phyloP scores from a whole-genome alignment of 2,113 vertebrate genomes.

The Phaethornis superciliosus region DNA sequence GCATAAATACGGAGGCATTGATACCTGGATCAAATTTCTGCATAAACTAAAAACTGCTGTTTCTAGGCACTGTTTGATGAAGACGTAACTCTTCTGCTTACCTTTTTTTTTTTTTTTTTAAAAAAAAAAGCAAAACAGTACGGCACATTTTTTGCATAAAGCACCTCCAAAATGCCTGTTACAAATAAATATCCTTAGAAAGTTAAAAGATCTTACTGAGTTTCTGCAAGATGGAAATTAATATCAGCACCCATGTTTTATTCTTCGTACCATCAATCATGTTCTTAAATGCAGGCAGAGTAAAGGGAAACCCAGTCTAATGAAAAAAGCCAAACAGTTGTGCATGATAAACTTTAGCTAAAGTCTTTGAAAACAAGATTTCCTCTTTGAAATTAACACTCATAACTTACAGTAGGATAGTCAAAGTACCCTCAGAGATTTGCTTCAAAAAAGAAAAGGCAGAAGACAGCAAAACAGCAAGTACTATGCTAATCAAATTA shows the following conservation, averaged over 20 bases:
- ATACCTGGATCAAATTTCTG: not conserved
- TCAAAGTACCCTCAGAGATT: not conserved
- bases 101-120: not conserved
- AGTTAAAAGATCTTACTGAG: conserved; percentile 22
- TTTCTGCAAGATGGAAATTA: conserved; percentile 30
- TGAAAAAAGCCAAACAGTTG: not conserved
- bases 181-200: conserved; percentile 12
- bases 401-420: not conserved
- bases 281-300: not conserved
- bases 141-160: not conserved
- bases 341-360: not conserved
- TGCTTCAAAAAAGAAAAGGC: conserved; percentile 27
- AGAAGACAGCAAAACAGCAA: not conserved
- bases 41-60: not conserved
- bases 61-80: not conserved
- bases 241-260: conserved; percentile 3
- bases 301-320: not conserved
- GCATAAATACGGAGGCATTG: not conserved
- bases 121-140: not conserved
- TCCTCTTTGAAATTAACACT: conserved; percentile 39
- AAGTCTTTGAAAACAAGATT: conserved; percentile 7
- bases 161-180: not conserved
- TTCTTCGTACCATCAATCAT: not conserved
- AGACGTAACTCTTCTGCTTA: not conserved
- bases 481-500: not conserved